phyloP scores from a whole-genome alignment of 2,113 vertebrate species.

The Salvelinus alpinus region DNA sequence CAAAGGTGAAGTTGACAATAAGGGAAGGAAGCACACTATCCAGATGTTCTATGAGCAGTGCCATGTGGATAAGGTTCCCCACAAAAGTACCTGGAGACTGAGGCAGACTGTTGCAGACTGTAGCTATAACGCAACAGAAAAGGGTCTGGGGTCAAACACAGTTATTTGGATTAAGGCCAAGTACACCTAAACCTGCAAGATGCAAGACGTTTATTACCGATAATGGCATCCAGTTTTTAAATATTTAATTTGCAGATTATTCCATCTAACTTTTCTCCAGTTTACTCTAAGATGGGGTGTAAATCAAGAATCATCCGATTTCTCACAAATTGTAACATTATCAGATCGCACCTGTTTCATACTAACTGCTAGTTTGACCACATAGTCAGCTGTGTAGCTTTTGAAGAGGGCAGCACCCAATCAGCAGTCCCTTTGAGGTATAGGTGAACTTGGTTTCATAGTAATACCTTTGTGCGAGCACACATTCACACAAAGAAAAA shows the following conservation, averaged over 20 bases:
- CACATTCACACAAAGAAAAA: background rate
- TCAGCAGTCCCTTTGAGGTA: background rate
- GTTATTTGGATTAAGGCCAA: constrained; percentile 3
- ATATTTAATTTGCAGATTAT: background rate
- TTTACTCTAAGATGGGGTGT: too few relatives aligned
- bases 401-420: too few relatives aligned
- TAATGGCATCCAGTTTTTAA: too few relatives aligned
- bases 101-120: constrained; percentile 68
- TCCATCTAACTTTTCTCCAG: background rate
- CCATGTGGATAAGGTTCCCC: constrained; percentile 5
- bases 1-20: constrained; percentile 14
- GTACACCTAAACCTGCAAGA: constrained; percentile 31
- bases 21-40: background rate
- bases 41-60: constrained; percentile 2
- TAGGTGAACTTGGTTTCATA: background rate
- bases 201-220: too few relatives aligned
- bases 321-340: too few relatives aligned
- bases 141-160: background rate
- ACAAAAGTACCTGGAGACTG: constrained; percentile 50
- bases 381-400: too few relatives aligned
- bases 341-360: too few relatives aligned
- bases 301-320: too few relatives aligned
- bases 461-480: background rate
- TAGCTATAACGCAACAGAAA: constrained; percentile 63
- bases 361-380: too few relatives aligned